A percentile compares a stretch with the other conserved stretches of the same genome.
Evolutionary conservation across 2,113 vertebrate species (phyloP).

Genomic region (Amphiprion percula): DNA sequence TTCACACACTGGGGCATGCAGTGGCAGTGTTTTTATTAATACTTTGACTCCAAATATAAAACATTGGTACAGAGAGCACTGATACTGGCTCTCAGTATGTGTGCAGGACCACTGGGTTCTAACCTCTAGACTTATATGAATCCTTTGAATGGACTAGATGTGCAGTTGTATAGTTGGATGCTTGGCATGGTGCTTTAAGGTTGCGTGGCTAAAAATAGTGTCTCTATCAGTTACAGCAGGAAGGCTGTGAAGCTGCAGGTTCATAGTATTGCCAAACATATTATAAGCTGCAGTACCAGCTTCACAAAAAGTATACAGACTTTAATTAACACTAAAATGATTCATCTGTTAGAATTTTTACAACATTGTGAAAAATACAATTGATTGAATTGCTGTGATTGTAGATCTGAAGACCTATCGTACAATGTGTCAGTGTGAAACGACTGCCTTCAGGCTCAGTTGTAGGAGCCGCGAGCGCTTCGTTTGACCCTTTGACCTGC

Average conservation of each 20-base stretch:
- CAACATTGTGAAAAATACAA: background rate
- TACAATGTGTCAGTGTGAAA: conserved; percentile 35
- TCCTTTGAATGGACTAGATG: conserved; percentile 76
- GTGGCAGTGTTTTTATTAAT: conserved; percentile 64
- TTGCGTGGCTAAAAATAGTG: conserved; percentile 79
- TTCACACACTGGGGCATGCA: conserved; percentile 32
- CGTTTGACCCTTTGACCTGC: conserved; percentile 66
- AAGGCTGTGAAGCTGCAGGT: conserved; percentile 50
- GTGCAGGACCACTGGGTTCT: conserved; percentile 51
- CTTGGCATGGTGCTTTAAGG: conserved; percentile 69
- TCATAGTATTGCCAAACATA: conserved; percentile 45
- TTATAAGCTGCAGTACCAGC: conserved; percentile 24
- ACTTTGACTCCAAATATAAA: conserved; percentile 63
- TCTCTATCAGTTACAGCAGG: conserved; percentile 67
- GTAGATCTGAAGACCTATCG: background rate
- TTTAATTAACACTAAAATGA: conserved; percentile 1
- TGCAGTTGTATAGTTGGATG: conserved; percentile 71
- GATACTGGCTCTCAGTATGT: conserved; percentile 44
- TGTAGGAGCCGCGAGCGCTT: conserved; percentile 36
- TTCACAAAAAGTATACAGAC: background rate
- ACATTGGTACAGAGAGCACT: conserved; percentile 28
- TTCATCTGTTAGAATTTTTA: background rate
- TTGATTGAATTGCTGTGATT: background rate
- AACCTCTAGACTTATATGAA: conserved; percentile 62
- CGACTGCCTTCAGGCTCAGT: conserved; percentile 30